Evolutionary conservation across 2,797 vertebrate genomes (phyloP), one percentile per base, ranked within the genome.

Genomic region (Gymnopithys bicolor): DNA sequence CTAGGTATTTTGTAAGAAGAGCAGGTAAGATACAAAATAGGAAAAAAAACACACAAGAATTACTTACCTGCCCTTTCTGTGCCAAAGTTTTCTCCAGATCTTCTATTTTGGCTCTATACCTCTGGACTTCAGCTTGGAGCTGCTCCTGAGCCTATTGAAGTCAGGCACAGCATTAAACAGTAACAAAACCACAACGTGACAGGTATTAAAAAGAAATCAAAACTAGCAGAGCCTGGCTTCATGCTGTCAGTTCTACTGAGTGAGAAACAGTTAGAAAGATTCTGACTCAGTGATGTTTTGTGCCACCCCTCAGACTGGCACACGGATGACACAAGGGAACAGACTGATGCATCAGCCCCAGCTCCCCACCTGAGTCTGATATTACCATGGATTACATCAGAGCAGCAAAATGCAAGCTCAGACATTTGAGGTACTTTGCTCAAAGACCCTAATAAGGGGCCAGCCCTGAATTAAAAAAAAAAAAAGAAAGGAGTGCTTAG

Each of bases 91-190:
- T 99, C 94, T 99, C 98, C 96, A 99, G 97, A 90, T 99, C 99
- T 97, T 99, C 99, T 89, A 99, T 99, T 98, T 99, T 99, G 96
- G 99, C 99, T 98, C 99, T 99, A 79, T 99, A 99, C 87, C 99
- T 98, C 92, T 98, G 98, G 91, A 99, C 97, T 46, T 99, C 99
- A 93, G 99, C 98, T 63, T 99, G 99, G 73, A 99, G 98, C 95
- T 99, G 99, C 90, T 99, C 99, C 4, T 99, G 99, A 93, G 98
- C 99, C 99, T 99, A 94, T 96, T 92, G 96, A 96, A 96, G 93
- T 84, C 73, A 96, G 88, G 71, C 43, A 87, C 30, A 94, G 11
- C 67, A 63, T 87, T 95, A 59, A 95, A 41, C 27, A 74, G 33
- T 60, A 82, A 67, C 30, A 94, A 76, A 90, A 30, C 2, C 41